These are phyloP conservation scores for Anolis apletophallus DNA, from an alignment of 2,797 vertebrate genomes.

Conservation along the genomic window DNA sequence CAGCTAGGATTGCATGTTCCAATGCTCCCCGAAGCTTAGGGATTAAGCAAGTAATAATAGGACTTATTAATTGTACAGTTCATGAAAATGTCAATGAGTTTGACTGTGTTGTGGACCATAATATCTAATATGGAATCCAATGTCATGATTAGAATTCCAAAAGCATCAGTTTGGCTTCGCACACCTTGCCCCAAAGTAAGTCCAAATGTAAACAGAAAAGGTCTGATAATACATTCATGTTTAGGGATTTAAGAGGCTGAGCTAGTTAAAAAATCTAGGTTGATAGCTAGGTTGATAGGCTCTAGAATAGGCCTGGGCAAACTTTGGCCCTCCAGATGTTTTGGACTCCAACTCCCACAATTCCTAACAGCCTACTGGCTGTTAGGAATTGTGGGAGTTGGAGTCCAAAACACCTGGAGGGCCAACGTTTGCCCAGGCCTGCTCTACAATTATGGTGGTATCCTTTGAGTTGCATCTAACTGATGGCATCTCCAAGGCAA, in stretches of 20 bases:
- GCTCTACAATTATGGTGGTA: too few relatives aligned
- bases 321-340: too few relatives aligned
- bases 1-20: background rate
- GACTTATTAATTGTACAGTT: background rate
- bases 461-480: too few relatives aligned
- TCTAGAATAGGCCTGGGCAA: too few relatives aligned
- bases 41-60: background rate
- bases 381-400: too few relatives aligned
- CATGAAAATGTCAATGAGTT: background rate
- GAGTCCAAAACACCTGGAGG: too few relatives aligned
- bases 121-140: background rate
- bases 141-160: constrained; percentile 1
- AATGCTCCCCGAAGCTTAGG: background rate
- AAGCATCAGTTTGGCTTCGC: background rate
- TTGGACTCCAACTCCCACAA: too few relatives aligned
- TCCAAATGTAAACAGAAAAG: background rate
- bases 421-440: too few relatives aligned
- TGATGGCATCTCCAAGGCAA: too few relatives aligned
- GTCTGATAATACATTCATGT: background rate
- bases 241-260: background rate
- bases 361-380: too few relatives aligned
- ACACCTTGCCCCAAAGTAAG: constrained; percentile 1
- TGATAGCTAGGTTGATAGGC: background rate
- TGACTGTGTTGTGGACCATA: background rate
- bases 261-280: background rate